These are phyloP conservation scores for Proteles cristata DNA, from an alignment of 2,113 vertebrate genomes.

Conservation along the genomic window DNA sequence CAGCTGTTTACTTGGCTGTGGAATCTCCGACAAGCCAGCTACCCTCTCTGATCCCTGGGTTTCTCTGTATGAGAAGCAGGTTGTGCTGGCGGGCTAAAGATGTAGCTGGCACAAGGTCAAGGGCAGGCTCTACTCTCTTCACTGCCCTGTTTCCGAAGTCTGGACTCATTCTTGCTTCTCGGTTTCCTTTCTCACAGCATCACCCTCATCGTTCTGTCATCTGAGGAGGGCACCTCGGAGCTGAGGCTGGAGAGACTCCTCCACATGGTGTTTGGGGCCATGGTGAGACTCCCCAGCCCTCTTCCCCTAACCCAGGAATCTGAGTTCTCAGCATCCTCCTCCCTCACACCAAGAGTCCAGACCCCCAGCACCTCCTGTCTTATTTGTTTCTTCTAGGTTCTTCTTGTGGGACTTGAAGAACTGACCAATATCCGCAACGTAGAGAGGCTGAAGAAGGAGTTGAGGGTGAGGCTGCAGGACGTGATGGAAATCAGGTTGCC, in stretches of 20 bases:
- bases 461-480: conserved; percentile 82
- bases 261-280: conserved; percentile 92
- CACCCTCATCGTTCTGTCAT: conserved; percentile 92
- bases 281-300: conserved; percentile 86
- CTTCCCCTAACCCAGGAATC: not conserved
- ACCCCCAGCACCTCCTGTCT: not conserved
- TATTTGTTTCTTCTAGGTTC: conserved; percentile 79
- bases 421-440: conserved; percentile 90
- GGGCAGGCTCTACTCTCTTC: not conserved
- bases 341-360: not conserved
- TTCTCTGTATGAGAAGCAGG: not conserved
- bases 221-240: conserved; percentile 83
- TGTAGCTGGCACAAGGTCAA: not conserved
- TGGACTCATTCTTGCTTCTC: not conserved
- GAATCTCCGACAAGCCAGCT: not conserved
- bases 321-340: not conserved
- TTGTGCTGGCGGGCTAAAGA: not conserved
- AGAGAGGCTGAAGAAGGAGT: conserved; percentile 93
- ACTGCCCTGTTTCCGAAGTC: not conserved
- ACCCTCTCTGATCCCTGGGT: not conserved
- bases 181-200: conserved; percentile 83
- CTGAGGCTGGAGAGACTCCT: conserved; percentile 89
- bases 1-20: not conserved
- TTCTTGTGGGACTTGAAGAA: conserved; percentile 93
- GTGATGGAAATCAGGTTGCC: not conserved